Base-by-base conservation (phyloP, 2,113 vertebrate species). In the Lipophrys pholis region DNA sequence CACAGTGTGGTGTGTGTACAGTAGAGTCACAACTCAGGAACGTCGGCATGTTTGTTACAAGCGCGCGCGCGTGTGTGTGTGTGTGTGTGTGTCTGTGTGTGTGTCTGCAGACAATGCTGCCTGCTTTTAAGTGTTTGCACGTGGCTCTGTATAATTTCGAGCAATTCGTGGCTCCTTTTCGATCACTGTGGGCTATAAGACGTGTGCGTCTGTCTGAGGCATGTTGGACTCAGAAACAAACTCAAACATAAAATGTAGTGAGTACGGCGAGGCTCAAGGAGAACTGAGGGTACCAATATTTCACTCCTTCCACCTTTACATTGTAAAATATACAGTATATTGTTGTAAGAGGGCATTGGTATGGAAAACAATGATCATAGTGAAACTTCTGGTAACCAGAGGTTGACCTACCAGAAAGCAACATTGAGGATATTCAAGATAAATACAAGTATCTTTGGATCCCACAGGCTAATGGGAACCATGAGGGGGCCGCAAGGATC, bases 131-230 rank as follows among this genome's bases (percentile, higher is more conserved):
- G 48, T 66, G 51, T 73, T 55, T 69, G 53, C 57, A 48, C 64
- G 59, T 69, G 64, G 65, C n/a, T 78, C 16, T 77, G 61, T 76
- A 42, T 83, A 81, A 84, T 87, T 86, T 76, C 73, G 73, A 73
- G 80, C 84, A 84, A 80, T 87, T 60, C 61, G 82, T 56, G 61
- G 70, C 63, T 83, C 73, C 71, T 64, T 73, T 85, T 75, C 78
- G 61, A 72, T 83, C 75, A 80, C 63, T 76, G 76, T 82, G 56
- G 68, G 61, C 54, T 77, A 78, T 72, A 55, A 76, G 40, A 85
- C 58, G 56, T 62, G 36, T 7, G 55, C 69, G 70, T 55, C 46
- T 68, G 60, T 81, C 82, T 74, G 82, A 57, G 53, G 71, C 65
- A 55, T 56, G 77, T 78, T 45, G 48, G 68, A 40, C 35, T 46